Evolutionary conservation across 2,113 vertebrate species (phyloP).

Genomic region (Macaca fascicularis): DNA sequence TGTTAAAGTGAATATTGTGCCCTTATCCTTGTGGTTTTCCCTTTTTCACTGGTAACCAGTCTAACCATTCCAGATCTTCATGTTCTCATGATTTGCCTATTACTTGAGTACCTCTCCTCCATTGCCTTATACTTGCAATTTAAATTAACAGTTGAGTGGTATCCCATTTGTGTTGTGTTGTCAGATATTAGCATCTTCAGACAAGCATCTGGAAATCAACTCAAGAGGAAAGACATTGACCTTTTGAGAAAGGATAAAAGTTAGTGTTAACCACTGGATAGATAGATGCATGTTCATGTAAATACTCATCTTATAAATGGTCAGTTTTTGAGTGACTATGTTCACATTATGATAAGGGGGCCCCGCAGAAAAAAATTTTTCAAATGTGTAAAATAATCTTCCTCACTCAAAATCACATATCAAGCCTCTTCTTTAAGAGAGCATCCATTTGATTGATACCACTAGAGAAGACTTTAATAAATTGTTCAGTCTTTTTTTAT

Average conservation of each 20-base stretch:
- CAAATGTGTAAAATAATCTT: not conserved
- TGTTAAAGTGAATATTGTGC: not conserved
- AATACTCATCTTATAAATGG: not conserved
- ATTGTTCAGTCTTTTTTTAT: not conserved
- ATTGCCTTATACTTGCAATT: not conserved
- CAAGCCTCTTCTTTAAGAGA: slow-evolving; percentile 2
- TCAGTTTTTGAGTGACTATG: not conserved
- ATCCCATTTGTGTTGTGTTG: not conserved
- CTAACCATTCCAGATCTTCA: not conserved
- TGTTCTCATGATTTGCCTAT: not conserved
- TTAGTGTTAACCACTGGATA: not conserved
- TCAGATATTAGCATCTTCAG: not conserved
- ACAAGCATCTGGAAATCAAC: not conserved
- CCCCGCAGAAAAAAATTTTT: not conserved
- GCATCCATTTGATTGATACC: not conserved
- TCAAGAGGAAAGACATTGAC: not conserved
- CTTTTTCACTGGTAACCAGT: not conserved
- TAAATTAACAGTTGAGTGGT: not conserved
- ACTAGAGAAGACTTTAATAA: not conserved
- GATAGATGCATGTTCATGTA: not conserved
- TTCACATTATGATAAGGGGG: not conserved
- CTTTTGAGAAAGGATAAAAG: not conserved
- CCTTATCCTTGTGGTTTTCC: not conserved
- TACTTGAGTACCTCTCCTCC: not conserved
- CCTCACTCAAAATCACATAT: not conserved